Conservation (phyloP, 53 echinoderm and acorn worm genomes). For the Zoroaster sp. region DNA sequence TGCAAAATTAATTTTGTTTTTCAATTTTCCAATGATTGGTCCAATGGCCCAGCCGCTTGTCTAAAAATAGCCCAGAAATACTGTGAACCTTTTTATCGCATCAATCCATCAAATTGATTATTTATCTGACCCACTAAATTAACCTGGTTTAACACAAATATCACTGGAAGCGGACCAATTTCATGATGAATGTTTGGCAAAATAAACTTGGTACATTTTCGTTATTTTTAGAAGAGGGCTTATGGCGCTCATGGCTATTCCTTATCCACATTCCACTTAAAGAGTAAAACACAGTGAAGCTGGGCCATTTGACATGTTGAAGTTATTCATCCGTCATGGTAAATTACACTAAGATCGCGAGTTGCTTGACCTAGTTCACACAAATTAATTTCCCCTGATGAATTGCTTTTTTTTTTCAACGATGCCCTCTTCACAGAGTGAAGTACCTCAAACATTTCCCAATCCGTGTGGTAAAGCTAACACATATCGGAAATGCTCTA, state of each 20-base stretch:
- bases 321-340: conserved; percentile 11
- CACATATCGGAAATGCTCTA: conserved; percentile 42
- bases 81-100: neutral
- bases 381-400: neutral
- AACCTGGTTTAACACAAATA: conserved; percentile 25
- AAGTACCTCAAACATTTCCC: neutral
- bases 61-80: no score
- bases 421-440: neutral
- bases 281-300: neutral
- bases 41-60: no score
- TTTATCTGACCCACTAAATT: conserved; percentile 46
- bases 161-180: neutral
- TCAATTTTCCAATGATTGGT: no score
- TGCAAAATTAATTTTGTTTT: no score
- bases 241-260: neutral
- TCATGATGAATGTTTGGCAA: conserved; percentile 17
- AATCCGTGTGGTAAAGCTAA: conserved; percentile 46
- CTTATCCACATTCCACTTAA: conserved; percentile 15
- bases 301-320: neutral
- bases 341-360: neutral
- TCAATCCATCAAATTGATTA: conserved; percentile 18
- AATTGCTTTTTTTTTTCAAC: neutral
- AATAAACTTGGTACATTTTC: neutral
- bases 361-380: conserved; percentile 33
- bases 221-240: neutral